Percentiles rank a stretch among this genome's conserved stretches.
These are phyloP conservation scores for Bostrychus sinensis DNA, from an alignment of 2,113 vertebrate genomes.

Conservation along the genomic window DNA sequence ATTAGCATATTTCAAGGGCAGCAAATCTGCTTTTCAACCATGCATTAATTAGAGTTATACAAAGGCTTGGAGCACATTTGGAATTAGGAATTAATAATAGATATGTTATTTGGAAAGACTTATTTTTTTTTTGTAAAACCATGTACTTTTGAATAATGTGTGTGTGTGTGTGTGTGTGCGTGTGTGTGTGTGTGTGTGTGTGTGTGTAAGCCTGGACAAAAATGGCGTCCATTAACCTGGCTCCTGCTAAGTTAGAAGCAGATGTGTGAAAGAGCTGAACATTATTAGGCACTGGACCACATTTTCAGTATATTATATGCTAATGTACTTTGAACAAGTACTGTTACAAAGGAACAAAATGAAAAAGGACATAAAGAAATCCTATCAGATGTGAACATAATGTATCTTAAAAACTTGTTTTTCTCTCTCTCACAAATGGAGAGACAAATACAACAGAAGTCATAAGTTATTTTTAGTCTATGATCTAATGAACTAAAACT, in stretches of 20 bases:
- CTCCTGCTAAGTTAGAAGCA: constrained; percentile 9
- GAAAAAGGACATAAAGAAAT: too few relatives aligned
- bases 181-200: background rate
- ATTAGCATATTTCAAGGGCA: constrained; percentile 41
- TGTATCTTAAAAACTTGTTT: background rate
- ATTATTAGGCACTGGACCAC: background rate
- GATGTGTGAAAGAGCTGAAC: constrained; percentile 2
- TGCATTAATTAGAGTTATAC: constrained; percentile 29
- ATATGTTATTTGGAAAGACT: constrained; percentile 11
- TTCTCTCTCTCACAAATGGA: too few relatives aligned
- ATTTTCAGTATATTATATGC: constrained; percentile 2
- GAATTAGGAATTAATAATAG: constrained; percentile 9
- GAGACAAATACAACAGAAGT: too few relatives aligned
- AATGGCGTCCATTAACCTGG: constrained; percentile 14
- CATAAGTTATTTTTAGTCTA: too few relatives aligned
- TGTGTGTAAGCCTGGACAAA: constrained; percentile 1
- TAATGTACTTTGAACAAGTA: constrained; percentile 9
- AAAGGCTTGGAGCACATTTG: constrained; percentile 44
- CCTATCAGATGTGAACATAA: too few relatives aligned
- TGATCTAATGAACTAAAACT: too few relatives aligned
- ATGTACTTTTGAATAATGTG: constrained; percentile 3
- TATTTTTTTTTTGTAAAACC: background rate
- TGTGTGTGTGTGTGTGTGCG: too few relatives aligned
- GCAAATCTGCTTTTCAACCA: constrained; percentile 2
- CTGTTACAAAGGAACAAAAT: constrained; percentile 4